Base-by-base conservation (phyloP, 2,888 invertebrate species). In the Pimpla rufipes region DNA sequence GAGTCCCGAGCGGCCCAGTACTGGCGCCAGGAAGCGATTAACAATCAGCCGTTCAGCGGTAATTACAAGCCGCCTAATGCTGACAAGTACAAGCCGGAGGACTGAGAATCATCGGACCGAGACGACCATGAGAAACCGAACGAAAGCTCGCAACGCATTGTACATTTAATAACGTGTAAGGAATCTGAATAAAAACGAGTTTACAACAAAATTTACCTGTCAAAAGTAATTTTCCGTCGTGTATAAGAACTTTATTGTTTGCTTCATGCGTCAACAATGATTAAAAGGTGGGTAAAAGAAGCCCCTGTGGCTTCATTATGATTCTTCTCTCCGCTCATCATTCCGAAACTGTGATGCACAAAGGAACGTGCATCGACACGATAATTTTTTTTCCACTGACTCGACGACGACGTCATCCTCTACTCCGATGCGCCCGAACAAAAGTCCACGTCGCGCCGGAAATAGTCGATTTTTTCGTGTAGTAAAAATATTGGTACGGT, bases 1-100 rank as follows among this genome's bases (percentile, higher is more conserved):
- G 87, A 89, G 64, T 42, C 37, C 6, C 83, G 89, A 68, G 87
- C 87, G 10, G 85, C 82, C 0, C 87, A 88, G 73, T 89, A 89
- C 78, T 87, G 88, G 77, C 85, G 87, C 16, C 76, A 66, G 73
- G 85, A 87, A 55, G 87, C 79, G 0, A 79, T 87, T 16, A 90
- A 89, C 77, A 76, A 79, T 23, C 74, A 77, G 6, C 88, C 88
- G 8, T 70, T 90, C 47, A 71, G 64, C n/a, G 85, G 86, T 6
- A 75, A 79, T 40, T 84, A 79, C 50, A 73, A 83, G 45, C 88
- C 90, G 13, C 66, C 68, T 66, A 80, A 78, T 35, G 86, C 83
- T 37, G 87, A 86, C 77, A 83, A 85, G 62, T 85, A 85, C 50
- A 81, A 79, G 40, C 85, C 81, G 1, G 40, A 11, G 21, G 50